These are phyloP conservation scores for Arbacia lixula DNA, from an alignment of 53 echinoderm and acorn worm genomes.

Conservation along the genomic window DNA sequence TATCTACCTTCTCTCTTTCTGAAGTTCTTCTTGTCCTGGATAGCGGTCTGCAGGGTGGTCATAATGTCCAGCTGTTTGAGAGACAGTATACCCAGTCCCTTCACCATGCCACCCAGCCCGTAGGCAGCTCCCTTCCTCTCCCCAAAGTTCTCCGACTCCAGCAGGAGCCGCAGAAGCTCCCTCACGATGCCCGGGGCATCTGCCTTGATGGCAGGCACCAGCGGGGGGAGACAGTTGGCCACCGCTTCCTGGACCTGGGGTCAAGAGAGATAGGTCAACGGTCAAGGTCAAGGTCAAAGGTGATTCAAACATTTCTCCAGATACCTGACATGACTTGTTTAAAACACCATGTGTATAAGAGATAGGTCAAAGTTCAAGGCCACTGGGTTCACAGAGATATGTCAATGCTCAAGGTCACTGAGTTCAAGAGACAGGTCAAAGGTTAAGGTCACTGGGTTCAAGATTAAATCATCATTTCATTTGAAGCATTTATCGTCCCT, in stretches of 20 bases:
- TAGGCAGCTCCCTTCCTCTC: conserved; percentile 98
- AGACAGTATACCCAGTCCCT: conserved; percentile 93
- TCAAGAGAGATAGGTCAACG: no score
- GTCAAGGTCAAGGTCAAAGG: no score
- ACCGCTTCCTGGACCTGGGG: conserved; percentile 94
- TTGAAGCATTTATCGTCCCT: no score
- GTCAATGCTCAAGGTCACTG: no score
- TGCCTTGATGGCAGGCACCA: conserved; percentile 94
- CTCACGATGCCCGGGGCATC: conserved; percentile 89
- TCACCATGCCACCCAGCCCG: conserved; percentile 94
- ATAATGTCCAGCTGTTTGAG: conserved; percentile 95
- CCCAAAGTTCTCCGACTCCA: conserved; percentile 94
- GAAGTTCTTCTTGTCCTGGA: conserved; percentile 98
- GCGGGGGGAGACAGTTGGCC: conserved; percentile 95
- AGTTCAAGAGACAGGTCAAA: no score
- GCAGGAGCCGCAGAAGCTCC: conserved; percentile 76
- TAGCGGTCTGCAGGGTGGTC: conserved; percentile 86
- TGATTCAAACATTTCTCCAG: no score
- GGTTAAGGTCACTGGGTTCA: no score
- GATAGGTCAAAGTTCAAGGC: no score
- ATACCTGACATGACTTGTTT: no score
- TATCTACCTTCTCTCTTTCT: conserved; percentile 93
- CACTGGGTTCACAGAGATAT: no score
- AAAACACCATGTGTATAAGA: no score
- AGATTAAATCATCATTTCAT: no score